Evolutionary conservation across 2,113 vertebrate genomes (phyloP), one percentile per base, ranked within the genome.

Genomic region (Naja naja): DNA sequence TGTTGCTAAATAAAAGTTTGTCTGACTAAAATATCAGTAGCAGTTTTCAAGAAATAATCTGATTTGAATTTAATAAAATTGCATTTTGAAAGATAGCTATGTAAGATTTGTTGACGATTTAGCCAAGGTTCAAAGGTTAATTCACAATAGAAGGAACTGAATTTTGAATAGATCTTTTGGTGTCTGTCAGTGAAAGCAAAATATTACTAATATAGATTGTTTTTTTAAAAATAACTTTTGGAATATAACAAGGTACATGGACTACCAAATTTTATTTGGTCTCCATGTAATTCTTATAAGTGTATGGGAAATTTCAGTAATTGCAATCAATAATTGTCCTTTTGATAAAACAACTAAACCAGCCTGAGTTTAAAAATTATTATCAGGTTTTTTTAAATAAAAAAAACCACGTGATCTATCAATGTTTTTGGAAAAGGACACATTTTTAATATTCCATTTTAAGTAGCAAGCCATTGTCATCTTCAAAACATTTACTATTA

Each of bases 371-470:
- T 87, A 52, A 87, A 87, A 52, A 30, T 49, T 27, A 20, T 45
- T 87, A 53, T 52, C 12, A 49, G 34, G 18, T 23, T 10, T 49
- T 49, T 47, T 45, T 45, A 5, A 5, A 3, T 18, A 87, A 87
- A 27, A 47, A 87, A 9, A 49, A 30, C 12, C 34, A 39, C 3
- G 1, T 8, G 95, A 94, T 87, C 54, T 52, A 93, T n/a, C 3
- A 92, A 95, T 93, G 90, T 47, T 74, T 18, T 34, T 92, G 69
- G 89, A 90, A 93, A 91, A 34, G 95, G 81, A 47, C 55, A 92
- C 0, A 45, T 96, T 27, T 49, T 94, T 93, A 91, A 92, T 94
- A 93, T 90, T 89, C 91, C 95, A 89, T 91, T 60, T 85, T 92
- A 95, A 94, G 9, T 5, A 85, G 6, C 18, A 90, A 30, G 9